These are phyloP conservation scores for Drosophila barbarae DNA, from an alignment of 2,888 invertebrate species.

Conservation along the genomic window DNA sequence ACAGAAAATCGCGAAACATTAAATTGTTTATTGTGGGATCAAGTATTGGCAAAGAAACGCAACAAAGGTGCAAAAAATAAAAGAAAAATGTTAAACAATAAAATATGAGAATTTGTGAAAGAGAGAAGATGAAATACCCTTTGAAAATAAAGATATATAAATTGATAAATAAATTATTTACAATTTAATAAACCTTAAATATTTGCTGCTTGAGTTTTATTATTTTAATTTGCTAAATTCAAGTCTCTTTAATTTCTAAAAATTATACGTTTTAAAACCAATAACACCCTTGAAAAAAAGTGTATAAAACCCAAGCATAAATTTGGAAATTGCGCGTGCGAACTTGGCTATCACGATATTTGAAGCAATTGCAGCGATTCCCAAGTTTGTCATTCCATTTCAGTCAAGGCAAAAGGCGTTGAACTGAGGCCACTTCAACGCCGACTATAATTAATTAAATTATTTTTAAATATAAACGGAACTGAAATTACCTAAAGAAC, in stretches of 20 bases:
- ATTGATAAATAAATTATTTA: too few relatives aligned
- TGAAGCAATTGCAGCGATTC: conserved; percentile 41
- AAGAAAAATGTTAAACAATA: conserved; percentile 9
- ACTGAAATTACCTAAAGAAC: conserved; percentile 4
- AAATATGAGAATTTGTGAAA: background rate
- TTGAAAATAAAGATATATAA: background rate
- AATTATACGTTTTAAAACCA: conserved; percentile 5
- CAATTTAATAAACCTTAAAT: too few relatives aligned
- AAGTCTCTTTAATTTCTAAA: too few relatives aligned
- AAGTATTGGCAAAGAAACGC: conserved; percentile 51
- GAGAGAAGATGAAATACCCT: background rate
- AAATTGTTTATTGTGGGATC: conserved; percentile 37
- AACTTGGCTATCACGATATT: conserved; percentile 58
- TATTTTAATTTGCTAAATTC: background rate
- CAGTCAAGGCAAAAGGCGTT: conserved; percentile 4
- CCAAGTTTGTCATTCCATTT: conserved; percentile 11
- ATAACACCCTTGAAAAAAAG: conserved; percentile 19
- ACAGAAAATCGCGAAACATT: conserved; percentile 34
- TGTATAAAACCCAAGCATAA: conserved; percentile 2
- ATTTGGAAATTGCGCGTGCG: conserved; percentile 64
- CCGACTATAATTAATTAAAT: background rate
- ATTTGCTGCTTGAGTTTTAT: too few relatives aligned
- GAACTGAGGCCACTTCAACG: conserved; percentile 4
- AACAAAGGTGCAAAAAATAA: conserved; percentile 36
- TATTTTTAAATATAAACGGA: background rate